Base-by-base conservation (phyloP, 2,888 invertebrate genomes). In the Tetramorium bicarinatum region DNA sequence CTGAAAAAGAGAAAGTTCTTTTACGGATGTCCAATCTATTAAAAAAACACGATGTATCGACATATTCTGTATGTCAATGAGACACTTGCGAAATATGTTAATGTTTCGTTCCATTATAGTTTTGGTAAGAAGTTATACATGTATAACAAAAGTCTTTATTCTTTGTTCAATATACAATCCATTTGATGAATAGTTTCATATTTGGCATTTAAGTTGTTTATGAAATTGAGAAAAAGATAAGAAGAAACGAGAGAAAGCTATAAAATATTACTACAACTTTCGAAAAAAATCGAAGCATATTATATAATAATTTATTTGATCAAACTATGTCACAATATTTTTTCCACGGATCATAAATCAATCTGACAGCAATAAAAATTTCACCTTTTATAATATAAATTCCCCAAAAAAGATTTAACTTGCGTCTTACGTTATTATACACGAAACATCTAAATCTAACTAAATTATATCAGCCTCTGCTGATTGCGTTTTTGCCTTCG, bases 1-100 rank as follows among this genome's bases (percentile, higher is more conserved):
- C 9, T 29, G 15, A 44, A 41, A 66, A 71, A 71, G 71, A 79
- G 79, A 71, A 79, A 79, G 59, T 71, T 9, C 25, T 64, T 21
- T 13, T 54, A 8, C 9, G 4, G 25, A 11, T 62, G 3, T 44
- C n/a, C 13, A 15, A 21, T 2, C 18, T 59, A 25, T 44, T 2
- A 7, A 9, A 9, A 59, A 49, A 54, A 21, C 9, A 79, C 29
- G 9, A 6, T 52, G 4, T 47, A 34, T 54, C 41, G 1, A 59
- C 8, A 59, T 71, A 47, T n/a, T 79, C 38, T 6, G 29, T 34
- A 34, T 34, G 29, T 34, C 4, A 34, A 11, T 15, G 4, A 71
- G 21, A 18, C 34, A 71, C 21, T 21, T 56, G 11, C 0, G 2
- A 71, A 52, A 11, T 44, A 41, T 44, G 3, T 59, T 49, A 29